Evolutionary conservation across 1,140 invertebrate genomes (phyloP).

Genomic region (Caenorhabditis brenneri): DNA sequence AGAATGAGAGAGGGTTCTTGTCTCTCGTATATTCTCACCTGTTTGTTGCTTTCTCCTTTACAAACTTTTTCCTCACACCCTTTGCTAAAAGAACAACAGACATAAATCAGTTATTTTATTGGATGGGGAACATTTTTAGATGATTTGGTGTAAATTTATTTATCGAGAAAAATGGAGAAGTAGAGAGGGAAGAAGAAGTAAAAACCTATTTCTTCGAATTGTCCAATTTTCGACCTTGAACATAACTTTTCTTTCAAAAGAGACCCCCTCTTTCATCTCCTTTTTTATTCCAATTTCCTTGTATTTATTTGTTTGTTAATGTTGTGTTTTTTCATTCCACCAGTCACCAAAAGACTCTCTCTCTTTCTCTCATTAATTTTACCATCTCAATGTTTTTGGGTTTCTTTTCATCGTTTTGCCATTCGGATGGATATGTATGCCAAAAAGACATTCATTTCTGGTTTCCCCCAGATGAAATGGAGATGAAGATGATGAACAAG

Average conservation of each 20-base stretch:
- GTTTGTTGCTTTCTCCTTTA: constrained; percentile 7
- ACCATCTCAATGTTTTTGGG: not conserved
- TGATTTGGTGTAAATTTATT: constrained; percentile 14
- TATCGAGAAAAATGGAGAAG: too few relatives aligned
- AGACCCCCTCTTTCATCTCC: not conserved
- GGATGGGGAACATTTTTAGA: not conserved
- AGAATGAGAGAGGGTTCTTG: not conserved
- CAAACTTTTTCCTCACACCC: not conserved
- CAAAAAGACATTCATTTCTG: constrained; percentile 17
- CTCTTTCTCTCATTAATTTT: not conserved
- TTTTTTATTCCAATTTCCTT: constrained; percentile 5
- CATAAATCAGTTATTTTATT: constrained; percentile 17
- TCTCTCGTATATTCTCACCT: not conserved
- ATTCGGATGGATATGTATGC: not conserved
- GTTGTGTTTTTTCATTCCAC: not conserved
- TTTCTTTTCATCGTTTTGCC: not conserved
- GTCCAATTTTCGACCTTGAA: not conserved
- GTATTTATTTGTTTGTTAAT: constrained; percentile 33
- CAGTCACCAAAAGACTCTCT: not conserved
- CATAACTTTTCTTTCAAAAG: not conserved
- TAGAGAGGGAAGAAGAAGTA: not conserved
- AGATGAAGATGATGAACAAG: not conserved
- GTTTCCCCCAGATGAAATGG: not conserved
- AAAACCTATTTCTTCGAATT: not conserved
- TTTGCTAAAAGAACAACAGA: not conserved